A percentile compares a stretch with the other conserved stretches of the same genome.
Conservation (phyloP, 2,888 invertebrate species). For the Drosophila glabriapex region DNA sequence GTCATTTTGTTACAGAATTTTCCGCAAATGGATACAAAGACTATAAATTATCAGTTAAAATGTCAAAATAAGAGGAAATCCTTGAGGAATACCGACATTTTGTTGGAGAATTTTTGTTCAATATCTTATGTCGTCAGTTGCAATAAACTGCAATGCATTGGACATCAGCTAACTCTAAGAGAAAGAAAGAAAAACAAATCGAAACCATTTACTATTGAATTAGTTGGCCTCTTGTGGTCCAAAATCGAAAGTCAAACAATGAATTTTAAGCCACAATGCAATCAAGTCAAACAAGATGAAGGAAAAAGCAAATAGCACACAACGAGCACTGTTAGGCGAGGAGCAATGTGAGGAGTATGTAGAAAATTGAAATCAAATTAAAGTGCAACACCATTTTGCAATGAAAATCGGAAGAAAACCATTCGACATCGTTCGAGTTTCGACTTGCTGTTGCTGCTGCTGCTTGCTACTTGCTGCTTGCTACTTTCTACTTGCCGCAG, state of each 20-base stretch:
- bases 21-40: not conserved
- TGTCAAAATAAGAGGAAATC: slow-evolving; percentile 5
- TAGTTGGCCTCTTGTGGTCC: slow-evolving; percentile 36
- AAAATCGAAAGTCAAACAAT: slow-evolving; percentile 43
- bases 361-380: slow-evolving; percentile 69
- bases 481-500: slow-evolving; percentile 18
- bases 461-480: slow-evolving; percentile 1
- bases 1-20: not conserved
- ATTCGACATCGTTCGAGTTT: slow-evolving; percentile 50
- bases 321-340: not conserved
- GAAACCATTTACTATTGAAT: slow-evolving; percentile 27
- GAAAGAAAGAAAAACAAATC: slow-evolving; percentile 5
- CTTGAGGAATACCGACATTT: not conserved
- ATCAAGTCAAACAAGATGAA: slow-evolving; percentile 55
- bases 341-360: not conserved
- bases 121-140: not conserved
- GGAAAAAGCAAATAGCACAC: slow-evolving; percentile 30
- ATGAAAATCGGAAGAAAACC: slow-evolving; percentile 64
- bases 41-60: slow-evolving; percentile 23
- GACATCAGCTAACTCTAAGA: not conserved
- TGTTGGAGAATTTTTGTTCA: not conserved
- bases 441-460: slow-evolving; percentile 17
- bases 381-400: slow-evolving; percentile 61
- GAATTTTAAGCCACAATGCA: slow-evolving; percentile 49
- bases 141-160: not conserved